Evolutionary conservation across 2,888 invertebrate species (phyloP).

Genomic region (Pterostichus niger): DNA sequence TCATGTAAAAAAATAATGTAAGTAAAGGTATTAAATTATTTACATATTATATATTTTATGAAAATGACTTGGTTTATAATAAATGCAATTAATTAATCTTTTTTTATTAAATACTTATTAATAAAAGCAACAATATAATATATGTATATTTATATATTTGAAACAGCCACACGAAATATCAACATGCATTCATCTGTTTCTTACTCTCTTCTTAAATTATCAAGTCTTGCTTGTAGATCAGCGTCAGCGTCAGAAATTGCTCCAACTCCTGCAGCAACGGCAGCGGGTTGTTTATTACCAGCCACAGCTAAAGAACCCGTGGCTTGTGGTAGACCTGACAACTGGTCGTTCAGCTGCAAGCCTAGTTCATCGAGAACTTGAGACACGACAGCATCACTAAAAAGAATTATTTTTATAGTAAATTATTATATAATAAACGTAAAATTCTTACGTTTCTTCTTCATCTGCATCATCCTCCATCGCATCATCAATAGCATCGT

Average conservation of each 20-base stretch:
- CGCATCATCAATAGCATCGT: conserved; percentile 99
- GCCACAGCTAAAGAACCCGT: conserved; percentile 80
- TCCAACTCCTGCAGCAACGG: conserved; percentile 78
- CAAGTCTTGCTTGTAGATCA: conserved; percentile 96
- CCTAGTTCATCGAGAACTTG: conserved; percentile 99
- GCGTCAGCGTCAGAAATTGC: conserved; percentile 93
- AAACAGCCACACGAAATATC: not conserved
- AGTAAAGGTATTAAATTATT: not conserved
- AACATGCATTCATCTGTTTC: conserved; percentile 8
- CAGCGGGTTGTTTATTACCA: conserved; percentile 83
- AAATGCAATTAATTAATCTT: conserved; percentile 35
- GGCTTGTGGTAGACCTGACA: conserved; percentile 91
- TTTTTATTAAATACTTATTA: conserved; percentile 49
- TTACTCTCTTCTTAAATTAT: conserved; percentile 94
- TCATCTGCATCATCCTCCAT: conserved; percentile 99
- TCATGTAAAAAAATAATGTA: conserved; percentile 71
- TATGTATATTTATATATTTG: not conserved
- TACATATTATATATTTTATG: too few species aligned
- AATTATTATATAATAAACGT: not conserved
- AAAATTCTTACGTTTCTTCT: conserved; percentile 89
- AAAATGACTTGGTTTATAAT: conserved; percentile 22
- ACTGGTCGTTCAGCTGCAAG: conserved; percentile 94
- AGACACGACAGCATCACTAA: conserved; percentile 94
- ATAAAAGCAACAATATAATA: conserved; percentile 40
- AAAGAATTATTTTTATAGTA: conserved; percentile 44